These are phyloP conservation scores for Bungarus multicinctus DNA, from an alignment of 2,113 vertebrate species.

Conservation along the genomic window DNA sequence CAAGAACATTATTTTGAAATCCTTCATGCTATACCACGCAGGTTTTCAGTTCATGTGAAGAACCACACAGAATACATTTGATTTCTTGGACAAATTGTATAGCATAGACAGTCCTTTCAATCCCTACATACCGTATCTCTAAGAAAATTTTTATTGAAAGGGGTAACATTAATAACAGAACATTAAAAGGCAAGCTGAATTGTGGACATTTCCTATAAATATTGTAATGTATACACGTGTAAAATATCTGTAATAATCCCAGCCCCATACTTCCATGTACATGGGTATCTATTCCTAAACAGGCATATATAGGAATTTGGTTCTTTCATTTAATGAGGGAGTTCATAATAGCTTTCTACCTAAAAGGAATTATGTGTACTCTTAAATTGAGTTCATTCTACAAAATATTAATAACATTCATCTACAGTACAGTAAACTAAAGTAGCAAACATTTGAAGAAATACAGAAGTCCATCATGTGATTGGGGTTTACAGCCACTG, in stretches of 20 bases:
- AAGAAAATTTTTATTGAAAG: constrained; percentile 50
- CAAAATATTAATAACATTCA: neutral
- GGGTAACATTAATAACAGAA: constrained; percentile 32
- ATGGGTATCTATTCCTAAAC: neutral
- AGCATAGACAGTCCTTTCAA: constrained; percentile 47
- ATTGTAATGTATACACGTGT: neutral
- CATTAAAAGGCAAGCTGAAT: constrained; percentile 19
- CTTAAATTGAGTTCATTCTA: neutral
- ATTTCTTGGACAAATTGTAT: constrained; percentile 52
- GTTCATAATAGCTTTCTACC: neutral
- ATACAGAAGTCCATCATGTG: neutral
- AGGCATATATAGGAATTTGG: neutral
- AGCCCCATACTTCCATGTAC: neutral
- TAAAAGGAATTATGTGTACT: neutral
- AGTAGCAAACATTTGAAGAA: neutral
- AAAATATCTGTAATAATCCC: neutral
- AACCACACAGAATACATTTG: constrained; percentile 53
- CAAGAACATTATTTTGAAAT: constrained; percentile 38
- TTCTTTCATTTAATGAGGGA: neutral
- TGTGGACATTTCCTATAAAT: constrained; percentile 49
- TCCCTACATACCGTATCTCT: neutral
- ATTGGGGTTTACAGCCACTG: neutral
- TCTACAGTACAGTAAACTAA: neutral
- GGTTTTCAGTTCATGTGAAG: constrained; percentile 49
- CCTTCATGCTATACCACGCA: constrained; percentile 32